Conservation (phyloP, 1,140 invertebrate genomes). For the Drosophila sucinea region DNA sequence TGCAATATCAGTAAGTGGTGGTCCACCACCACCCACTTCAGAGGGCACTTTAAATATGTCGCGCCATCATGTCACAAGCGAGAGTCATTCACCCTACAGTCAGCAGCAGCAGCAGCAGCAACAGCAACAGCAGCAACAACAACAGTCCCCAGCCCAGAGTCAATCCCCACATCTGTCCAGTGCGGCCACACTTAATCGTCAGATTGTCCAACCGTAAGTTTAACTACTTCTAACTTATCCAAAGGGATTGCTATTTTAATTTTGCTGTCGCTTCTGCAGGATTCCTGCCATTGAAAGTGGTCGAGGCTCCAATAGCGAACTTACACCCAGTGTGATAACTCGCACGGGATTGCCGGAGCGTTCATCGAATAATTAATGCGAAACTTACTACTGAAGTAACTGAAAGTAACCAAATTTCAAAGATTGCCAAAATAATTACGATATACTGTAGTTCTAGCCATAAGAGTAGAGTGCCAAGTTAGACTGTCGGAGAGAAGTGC, state of each 20-base stretch:
- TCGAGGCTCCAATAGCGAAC: constrained; percentile 66
- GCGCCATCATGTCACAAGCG: constrained; percentile 72
- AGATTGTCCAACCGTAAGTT: constrained; percentile 82
- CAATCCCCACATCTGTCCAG: constrained; percentile 81
- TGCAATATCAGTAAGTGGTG: constrained; percentile 48
- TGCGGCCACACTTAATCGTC: constrained; percentile 76
- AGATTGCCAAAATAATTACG: constrained; percentile 67
- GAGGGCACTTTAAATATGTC: constrained; percentile 73
- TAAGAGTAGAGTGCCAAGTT: constrained; percentile 36
- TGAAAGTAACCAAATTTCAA: constrained; percentile 56
- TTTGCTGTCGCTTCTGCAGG: constrained; percentile 30
- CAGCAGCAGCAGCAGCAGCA: constrained; percentile 37
- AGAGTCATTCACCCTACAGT: constrained; percentile 74
- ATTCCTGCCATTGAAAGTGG: constrained; percentile 74
- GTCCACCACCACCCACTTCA: constrained; percentile 47
- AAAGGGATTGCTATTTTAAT: not conserved
- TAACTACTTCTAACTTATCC: too few species aligned
- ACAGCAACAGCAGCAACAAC: constrained; percentile 37
- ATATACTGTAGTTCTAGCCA: constrained; percentile 32
- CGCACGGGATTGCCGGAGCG: constrained; percentile 79
- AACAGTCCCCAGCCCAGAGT: constrained; percentile 73
- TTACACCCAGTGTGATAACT: constrained; percentile 81
- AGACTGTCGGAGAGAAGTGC: constrained; percentile 33
- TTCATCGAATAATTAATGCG: constrained; percentile 77
- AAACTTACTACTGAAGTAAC: constrained; percentile 41